Evolutionary conservation across 2,113 vertebrate species (phyloP).

Genomic region (Ceyx cyanopectus): DNA sequence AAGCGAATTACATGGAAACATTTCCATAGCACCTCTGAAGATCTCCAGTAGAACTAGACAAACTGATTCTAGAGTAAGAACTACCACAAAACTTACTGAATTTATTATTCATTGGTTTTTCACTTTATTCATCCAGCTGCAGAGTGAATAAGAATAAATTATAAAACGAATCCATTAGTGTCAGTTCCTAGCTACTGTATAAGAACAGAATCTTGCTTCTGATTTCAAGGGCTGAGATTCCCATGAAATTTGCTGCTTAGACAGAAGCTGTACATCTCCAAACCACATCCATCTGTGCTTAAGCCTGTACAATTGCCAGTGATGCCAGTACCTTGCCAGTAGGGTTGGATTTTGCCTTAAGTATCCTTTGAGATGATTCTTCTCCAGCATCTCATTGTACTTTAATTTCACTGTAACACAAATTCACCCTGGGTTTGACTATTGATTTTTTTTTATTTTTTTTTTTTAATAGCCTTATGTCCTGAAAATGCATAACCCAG

Average conservation of each 20-base stretch:
- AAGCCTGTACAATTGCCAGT: neutral
- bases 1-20: neutral
- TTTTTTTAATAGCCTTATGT: neutral
- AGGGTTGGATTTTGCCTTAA: neutral
- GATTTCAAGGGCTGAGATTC: neutral
- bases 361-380: neutral
- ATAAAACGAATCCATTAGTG: neutral
- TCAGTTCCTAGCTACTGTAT: neutral
- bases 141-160: conserved; percentile 2
- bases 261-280: neutral
- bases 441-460: neutral
- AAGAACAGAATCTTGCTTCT: neutral
- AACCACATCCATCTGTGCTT: neutral
- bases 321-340: neutral
- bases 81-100: neutral
- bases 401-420: neutral
- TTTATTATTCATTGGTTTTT: neutral
- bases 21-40: neutral
- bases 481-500: neutral
- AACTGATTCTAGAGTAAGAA: neutral
- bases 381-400: neutral
- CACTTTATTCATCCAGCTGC: neutral
- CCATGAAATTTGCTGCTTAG: neutral
- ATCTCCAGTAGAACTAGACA: neutral
- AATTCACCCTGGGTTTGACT: neutral